Evolutionary conservation across 2,113 vertebrate genomes (phyloP).

Genomic region (Mus pahari): DNA sequence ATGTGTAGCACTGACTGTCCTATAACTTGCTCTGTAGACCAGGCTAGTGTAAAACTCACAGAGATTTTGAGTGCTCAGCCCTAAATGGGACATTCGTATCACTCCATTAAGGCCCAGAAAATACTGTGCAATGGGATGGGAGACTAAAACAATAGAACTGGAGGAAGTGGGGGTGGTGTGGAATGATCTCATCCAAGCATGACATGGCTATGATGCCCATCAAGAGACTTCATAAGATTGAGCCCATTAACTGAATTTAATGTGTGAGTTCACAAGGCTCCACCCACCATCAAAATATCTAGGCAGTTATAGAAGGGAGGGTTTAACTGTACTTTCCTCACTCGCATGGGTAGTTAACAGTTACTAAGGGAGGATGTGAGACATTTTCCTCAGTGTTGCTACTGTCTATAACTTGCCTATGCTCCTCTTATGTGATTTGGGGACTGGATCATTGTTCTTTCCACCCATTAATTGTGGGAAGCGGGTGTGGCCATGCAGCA

Average conservation of each 20-base stretch:
- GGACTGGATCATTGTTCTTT: too few relatives aligned
- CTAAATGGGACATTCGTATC: background rate
- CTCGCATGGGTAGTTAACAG: background rate
- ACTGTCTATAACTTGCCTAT: background rate
- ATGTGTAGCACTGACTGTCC: background rate
- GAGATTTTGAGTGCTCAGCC: background rate
- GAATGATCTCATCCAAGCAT: background rate
- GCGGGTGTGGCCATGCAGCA: too few relatives aligned
- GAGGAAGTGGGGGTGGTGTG: background rate
- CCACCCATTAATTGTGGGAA: too few relatives aligned
- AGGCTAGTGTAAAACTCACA: background rate
- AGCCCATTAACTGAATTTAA: background rate
- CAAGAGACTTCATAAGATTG: background rate
- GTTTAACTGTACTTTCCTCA: too few relatives aligned
- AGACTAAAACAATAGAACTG: background rate
- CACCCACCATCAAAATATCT: too few relatives aligned
- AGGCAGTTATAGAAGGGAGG: background rate
- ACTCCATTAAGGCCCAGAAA: background rate
- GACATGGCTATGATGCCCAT: background rate
- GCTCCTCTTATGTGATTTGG: background rate
- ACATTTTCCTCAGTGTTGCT: background rate
- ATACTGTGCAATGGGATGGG: background rate
- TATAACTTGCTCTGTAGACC: background rate
- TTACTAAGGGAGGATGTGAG: background rate
- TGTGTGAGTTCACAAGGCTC: background rate